Evolutionary conservation across 1,140 invertebrate species (phyloP), one percentile per base, ranked within the genome.

Genomic region (Drosophila parabipectinata): DNA sequence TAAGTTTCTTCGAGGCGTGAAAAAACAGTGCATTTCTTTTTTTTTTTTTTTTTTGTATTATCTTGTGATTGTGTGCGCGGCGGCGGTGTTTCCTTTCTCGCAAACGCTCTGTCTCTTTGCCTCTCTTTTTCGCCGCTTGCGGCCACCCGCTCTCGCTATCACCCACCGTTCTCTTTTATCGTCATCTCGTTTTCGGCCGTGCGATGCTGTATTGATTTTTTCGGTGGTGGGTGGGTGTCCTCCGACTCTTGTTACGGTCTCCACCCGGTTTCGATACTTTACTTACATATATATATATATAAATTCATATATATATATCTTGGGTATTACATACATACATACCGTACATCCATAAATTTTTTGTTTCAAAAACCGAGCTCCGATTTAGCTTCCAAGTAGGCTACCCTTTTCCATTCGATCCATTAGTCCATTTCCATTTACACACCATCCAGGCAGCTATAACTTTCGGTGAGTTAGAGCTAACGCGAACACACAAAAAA

Each of bases 131-230:
- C 41, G n/a, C 41, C 5, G n/a, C 39, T 41, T 14, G 41, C 41
- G 41, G 41, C 8, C 8, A 44, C 14, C n/a, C 41, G 41, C 41
- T 28, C 26, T 28, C 26, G 26, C 26, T 28, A 28, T 28, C 26
- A 28, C 26, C 26, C 26, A 28, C 26, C 26, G 26, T 28, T 28
- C 26, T 28, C 26, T 28, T 28, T 28, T 28, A 28, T 28, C 26
- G 41, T 44, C 15, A 18, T 14, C 9, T 12, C 41, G 10, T 10
- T 67, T 81, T 79, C 71, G 52, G 53, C 71, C 69, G 48, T 37
- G 79, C 82, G 82, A 87, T 87, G 82, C 82, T 87, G 83, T 87
- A 87, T 87, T 87, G 82, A 87, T 85, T 85, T 85, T 84, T 85
- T 75, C 50, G 47, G 57, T 61, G 48, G 57, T 53, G 59, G 60